phyloP scores from a whole-genome alignment of 2,797 vertebrate species.

The Spinibarbus caldwelli region DNA sequence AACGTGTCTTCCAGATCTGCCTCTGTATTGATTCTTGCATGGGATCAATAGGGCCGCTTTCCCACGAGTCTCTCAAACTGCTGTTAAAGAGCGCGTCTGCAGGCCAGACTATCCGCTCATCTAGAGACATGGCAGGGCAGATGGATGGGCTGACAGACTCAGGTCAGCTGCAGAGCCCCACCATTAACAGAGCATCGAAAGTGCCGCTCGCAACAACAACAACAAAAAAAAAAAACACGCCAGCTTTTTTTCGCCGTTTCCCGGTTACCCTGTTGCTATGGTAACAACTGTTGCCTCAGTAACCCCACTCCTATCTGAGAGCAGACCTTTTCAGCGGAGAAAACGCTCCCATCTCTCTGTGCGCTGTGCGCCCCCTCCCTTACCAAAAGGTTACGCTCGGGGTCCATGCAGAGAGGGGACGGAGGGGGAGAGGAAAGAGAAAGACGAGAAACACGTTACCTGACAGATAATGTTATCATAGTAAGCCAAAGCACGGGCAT shows the following conservation, averaged over 20 bases:
- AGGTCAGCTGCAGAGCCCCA: constrained; percentile 18
- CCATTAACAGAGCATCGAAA: constrained; percentile 20
- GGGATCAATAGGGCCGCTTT: constrained; percentile 39
- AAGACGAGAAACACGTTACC: constrained; percentile 87
- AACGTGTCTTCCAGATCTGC: constrained; percentile 31
- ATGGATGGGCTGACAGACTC: constrained; percentile 32
- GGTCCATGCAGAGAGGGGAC: constrained; percentile 73
- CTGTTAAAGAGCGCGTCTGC: constrained; percentile 20
- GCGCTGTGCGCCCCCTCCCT: constrained; percentile 31
- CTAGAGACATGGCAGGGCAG: constrained; percentile 1
- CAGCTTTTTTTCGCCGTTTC: constrained; percentile 18
- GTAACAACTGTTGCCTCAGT: constrained; percentile 52
- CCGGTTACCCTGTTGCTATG: constrained; percentile 59
- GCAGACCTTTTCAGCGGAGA: constrained; percentile 57
- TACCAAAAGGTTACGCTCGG: constrained; percentile 62
- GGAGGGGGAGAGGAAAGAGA: constrained; percentile 67
- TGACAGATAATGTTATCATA: constrained; percentile 94
- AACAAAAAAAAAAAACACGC: no score
- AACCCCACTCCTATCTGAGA: constrained; percentile 50
- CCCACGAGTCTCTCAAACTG: constrained; percentile 12
- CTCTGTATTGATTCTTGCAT: constrained; percentile 30
- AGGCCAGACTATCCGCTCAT: constrained; percentile 20
- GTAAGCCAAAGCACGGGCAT: constrained; percentile 90
- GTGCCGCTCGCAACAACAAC: neutral
- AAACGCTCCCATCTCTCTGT: constrained; percentile 46